Conservation (phyloP, 2,113 vertebrate genomes). For the Grallaria varia region DNA sequence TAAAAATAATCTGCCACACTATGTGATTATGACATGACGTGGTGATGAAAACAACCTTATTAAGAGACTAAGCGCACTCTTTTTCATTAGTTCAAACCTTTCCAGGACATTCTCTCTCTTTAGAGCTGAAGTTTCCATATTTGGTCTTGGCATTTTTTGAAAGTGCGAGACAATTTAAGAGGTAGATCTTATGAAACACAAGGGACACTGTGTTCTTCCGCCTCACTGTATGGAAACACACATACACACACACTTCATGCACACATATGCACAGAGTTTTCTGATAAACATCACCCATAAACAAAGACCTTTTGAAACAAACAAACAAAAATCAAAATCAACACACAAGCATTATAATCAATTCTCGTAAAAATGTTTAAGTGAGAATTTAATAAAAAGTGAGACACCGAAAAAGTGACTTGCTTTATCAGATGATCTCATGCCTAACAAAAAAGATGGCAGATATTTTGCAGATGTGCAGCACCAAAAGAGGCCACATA, state of each 20-base stretch:
- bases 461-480: neutral
- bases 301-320: neutral
- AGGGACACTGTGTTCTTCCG: neutral
- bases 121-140: neutral
- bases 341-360: neutral
- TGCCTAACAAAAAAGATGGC: neutral
- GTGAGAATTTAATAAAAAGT: neutral
- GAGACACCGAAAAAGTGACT: neutral
- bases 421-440: neutral
- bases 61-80: neutral
- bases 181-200: neutral
- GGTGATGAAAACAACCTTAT: neutral
- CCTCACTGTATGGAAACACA: neutral
- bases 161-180: neutral
- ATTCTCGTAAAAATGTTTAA: neutral
- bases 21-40: neutral
- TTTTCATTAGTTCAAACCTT: neutral
- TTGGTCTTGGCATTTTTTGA: neutral
- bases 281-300: neutral
- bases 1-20: neutral
- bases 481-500: neutral
- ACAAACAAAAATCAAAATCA: accelerated
- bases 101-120: neutral
- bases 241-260: neutral
- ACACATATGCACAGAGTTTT: neutral